These are phyloP conservation scores for Escarpia spicata DNA, from an alignment of 2,888 invertebrate genomes.

Conservation along the genomic window DNA sequence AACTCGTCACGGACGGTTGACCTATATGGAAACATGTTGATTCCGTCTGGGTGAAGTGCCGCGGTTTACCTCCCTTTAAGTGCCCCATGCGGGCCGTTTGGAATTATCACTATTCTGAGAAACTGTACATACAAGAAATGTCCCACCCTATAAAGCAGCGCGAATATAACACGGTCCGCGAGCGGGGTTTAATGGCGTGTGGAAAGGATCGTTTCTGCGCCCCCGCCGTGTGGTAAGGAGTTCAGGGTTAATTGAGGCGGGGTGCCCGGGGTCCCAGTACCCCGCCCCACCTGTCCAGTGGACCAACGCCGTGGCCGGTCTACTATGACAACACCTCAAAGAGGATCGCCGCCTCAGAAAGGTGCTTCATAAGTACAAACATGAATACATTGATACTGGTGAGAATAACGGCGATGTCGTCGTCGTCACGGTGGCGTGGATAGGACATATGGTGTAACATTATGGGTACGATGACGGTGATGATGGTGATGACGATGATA, in stretches of 20 bases:
- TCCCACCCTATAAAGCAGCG: background rate
- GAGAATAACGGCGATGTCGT: background rate
- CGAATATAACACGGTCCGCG: background rate
- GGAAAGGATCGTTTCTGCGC: background rate
- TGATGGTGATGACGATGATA: background rate
- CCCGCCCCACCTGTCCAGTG: background rate
- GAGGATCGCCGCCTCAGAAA: background rate
- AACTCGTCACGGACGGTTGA: background rate
- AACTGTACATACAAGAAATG: background rate
- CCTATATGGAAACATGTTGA: background rate
- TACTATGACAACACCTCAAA: background rate
- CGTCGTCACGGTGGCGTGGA: background rate
- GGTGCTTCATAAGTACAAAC: background rate
- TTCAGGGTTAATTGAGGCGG: background rate
- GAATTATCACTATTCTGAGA: background rate
- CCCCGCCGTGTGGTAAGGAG: background rate
- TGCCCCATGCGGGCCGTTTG: background rate
- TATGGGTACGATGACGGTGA: background rate
- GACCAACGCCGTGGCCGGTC: background rate
- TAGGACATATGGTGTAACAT: background rate
- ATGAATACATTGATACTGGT: background rate
- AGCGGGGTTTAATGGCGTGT: background rate
- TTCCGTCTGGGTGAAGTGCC: background rate
- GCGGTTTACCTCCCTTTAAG: background rate
- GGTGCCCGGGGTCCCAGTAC: background rate